These are phyloP conservation scores for Formica exsecta DNA, from an alignment of 1,140 invertebrate species.

Conservation along the genomic window DNA sequence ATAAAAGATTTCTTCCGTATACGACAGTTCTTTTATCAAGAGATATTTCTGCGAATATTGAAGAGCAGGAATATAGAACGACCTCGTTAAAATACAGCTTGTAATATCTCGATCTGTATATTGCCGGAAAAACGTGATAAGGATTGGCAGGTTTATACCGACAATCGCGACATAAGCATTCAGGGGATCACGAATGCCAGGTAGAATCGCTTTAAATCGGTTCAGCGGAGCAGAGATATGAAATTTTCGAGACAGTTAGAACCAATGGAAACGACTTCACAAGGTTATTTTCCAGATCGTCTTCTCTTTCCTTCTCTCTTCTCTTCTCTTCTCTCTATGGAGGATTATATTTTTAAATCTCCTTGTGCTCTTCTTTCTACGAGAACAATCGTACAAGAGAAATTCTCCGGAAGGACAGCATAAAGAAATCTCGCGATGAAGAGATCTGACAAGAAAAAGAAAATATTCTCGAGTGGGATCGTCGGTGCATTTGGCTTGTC, in stretches of 20 bases:
- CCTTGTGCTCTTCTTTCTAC: not conserved
- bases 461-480: not conserved
- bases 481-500: not conserved
- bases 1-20: slow-evolving; percentile 2
- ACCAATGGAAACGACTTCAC: slow-evolving; percentile 54
- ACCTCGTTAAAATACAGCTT: slow-evolving; percentile 40
- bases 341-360: slow-evolving; percentile 63
- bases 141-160: slow-evolving; percentile 57
- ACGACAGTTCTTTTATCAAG: not conserved
- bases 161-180: slow-evolving; percentile 57
- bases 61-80: slow-evolving; percentile 8
- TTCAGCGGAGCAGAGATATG: slow-evolving; percentile 56
- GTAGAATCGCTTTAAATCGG: slow-evolving; percentile 56
- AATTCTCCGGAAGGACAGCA: not conserved
- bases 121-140: slow-evolving; percentile 56
- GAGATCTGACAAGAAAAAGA: not conserved
- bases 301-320: not conserved
- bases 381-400: slow-evolving; percentile 24
- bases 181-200: slow-evolving; percentile 45
- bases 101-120: slow-evolving; percentile 45
- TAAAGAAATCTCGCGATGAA: slow-evolving; percentile 14
- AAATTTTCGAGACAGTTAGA: slow-evolving; percentile 61
- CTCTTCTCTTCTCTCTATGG: slow-evolving; percentile 19
- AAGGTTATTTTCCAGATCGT: slow-evolving; percentile 46
- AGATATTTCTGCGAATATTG: slow-evolving; percentile 41